Evolutionary conservation across 2,888 invertebrate species (phyloP), one percentile per base, ranked within the genome.

Genomic region (Drepanosiphum platanoidis): DNA sequence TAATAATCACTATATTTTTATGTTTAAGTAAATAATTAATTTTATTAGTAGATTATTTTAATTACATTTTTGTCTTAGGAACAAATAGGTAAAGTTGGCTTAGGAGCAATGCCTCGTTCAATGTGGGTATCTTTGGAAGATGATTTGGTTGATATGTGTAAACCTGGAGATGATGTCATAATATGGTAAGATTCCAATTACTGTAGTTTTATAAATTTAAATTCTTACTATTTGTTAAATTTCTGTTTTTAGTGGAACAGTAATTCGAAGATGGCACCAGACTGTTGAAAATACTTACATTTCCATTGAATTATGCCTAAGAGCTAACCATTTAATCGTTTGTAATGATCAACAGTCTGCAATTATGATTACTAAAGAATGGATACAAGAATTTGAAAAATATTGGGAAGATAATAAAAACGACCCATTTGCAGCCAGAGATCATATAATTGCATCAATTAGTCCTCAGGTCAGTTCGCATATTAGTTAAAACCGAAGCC

Each of bases 101-200:
- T 94, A 87, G 94, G 95, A 7, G 92, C 93, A 36, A 93, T 95
- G 88, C 95, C 95, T 0, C 92, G 93, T 22, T 93, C 94, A 0
- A 92, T 96, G 91, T 93, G 93, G 92, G 93, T 95, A 0, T 93
- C 94, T 0, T 89, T 96, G 68, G 95, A 96, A 89, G 94, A 97
- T 91, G 97, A 97, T 90, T 91, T 97, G 36, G 96, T 96, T 0
- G 96, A 96, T 90, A 91, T 91, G 87, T 96, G 96, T 89, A 95
- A 95, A 90, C 96, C 97, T 80, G 97, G 97, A 1, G 96, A 97
- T 91, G 95, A 95, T 91, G 92, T 97, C 27, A 93, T 93, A 87
- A 92, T 97, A 87, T 94, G 95, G 96, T 96, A 90, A 89, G 90
- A 87, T 7, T 42, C 0, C n/a, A 78, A n/a, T 68, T 36, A 0